Percentiles rank a stretch among this genome's conserved stretches.
These are phyloP conservation scores for Holacanthella duospinosa DNA, from an alignment of 2,888 invertebrate species.

Conservation along the genomic window DNA sequence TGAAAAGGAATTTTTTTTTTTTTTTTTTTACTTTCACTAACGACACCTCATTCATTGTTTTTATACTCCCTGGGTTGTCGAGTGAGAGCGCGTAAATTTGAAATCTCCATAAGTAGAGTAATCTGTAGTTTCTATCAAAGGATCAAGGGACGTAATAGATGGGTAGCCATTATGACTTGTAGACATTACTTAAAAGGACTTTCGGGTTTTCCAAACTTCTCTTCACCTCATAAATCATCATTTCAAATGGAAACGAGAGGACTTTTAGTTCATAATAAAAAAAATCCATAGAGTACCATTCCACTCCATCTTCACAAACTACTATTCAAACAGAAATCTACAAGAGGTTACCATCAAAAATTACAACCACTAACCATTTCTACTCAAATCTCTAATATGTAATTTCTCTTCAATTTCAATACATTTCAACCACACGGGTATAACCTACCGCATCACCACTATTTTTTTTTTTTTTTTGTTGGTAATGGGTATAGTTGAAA, in stretches of 20 bases:
- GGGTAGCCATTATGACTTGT: constrained; percentile 1
- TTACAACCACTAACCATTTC: too few relatives aligned
- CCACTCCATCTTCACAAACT: background rate
- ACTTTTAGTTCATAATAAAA: background rate
- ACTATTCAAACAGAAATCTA: too few relatives aligned
- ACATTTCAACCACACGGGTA: too few relatives aligned
- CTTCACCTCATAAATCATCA: constrained; percentile 6
- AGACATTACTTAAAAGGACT: constrained; percentile 6
- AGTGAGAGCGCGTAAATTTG: background rate
- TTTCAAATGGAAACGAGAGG: constrained; percentile 8
- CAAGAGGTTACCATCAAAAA: background rate
- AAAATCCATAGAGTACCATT: background rate
- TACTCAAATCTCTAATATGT: too few relatives aligned
- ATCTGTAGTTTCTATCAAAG: constrained; percentile 3
- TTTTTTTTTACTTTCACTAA: constrained; percentile 1
- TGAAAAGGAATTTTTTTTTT: constrained; percentile 1
- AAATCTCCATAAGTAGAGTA: constrained; percentile 3
- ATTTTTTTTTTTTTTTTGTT: too few relatives aligned
- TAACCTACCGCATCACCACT: too few relatives aligned
- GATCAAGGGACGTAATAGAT: background rate
- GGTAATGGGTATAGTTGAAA: too few relatives aligned
- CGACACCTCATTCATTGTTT: constrained; percentile 5
- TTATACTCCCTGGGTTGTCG: background rate
- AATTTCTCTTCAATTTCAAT: too few relatives aligned
- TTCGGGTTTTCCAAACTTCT: constrained; percentile 5